These are phyloP conservation scores for Argyra leucocephala DNA, from an alignment of 2,888 invertebrate genomes.

Conservation along the genomic window DNA sequence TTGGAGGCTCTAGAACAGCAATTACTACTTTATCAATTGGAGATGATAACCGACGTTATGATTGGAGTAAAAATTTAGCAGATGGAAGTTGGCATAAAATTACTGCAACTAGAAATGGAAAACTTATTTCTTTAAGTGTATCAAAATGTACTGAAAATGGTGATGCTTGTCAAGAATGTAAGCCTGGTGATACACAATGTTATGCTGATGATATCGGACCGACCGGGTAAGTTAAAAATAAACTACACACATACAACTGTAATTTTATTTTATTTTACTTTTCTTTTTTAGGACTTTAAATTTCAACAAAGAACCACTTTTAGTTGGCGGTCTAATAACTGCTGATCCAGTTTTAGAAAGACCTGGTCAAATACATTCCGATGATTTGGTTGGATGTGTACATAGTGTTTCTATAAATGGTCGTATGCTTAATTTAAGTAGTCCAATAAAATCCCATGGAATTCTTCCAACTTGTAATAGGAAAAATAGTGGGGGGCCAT, in stretches of 20 bases:
- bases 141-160: constrained; percentile 76
- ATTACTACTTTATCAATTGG: constrained; percentile 69
- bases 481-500: constrained; percentile 55
- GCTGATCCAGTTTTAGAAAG: constrained; percentile 81
- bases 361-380: constrained; percentile 81
- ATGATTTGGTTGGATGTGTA: constrained; percentile 89
- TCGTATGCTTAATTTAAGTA: constrained; percentile 68
- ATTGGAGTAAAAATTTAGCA: constrained; percentile 47
- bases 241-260: neutral
- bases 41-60: constrained; percentile 28
- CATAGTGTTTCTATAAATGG: constrained; percentile 86
- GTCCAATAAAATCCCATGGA: constrained; percentile 61
- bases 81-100: constrained; percentile 89
- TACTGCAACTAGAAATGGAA: constrained; percentile 80
- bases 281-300: constrained; percentile 66
- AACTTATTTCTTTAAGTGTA: constrained; percentile 75
- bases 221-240: constrained; percentile 58
- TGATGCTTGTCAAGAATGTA: constrained; percentile 75
- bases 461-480: constrained; percentile 70
- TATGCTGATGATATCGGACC: constrained; percentile 80
- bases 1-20: constrained; percentile 79
- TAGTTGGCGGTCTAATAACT: constrained; percentile 74
- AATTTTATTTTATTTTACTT: constrained; percentile 11
- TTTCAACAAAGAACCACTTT: constrained; percentile 78
- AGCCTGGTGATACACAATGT: constrained; percentile 70